phyloP scores from a whole-genome alignment of 2,888 invertebrate species.

The Zygogramma bicolorata region DNA sequence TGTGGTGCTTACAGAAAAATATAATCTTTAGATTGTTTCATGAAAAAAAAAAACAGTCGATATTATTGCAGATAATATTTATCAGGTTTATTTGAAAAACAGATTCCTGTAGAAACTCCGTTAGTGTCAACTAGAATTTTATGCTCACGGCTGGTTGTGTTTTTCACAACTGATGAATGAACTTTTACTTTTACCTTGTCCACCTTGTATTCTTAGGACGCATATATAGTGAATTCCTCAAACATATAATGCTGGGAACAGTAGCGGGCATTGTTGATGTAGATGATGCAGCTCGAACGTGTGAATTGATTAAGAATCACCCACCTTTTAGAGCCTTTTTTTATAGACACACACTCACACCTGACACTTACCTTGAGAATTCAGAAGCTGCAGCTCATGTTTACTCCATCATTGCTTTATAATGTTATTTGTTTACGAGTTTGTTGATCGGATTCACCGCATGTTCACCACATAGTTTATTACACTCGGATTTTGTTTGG shows the following conservation, averaged over 20 bases:
- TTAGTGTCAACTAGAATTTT: too few relatives aligned
- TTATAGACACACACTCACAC: slow-evolving; percentile 10
- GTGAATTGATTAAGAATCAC: slow-evolving; percentile 26
- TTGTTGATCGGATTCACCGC: not conserved
- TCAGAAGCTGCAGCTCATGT: slow-evolving; percentile 11
- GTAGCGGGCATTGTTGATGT: slow-evolving; percentile 19
- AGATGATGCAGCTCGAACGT: slow-evolving; percentile 14
- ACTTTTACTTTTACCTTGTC: not conserved
- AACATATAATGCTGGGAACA: slow-evolving; percentile 17
- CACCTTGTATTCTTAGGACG: not conserved
- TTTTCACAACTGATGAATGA: too few relatives aligned
- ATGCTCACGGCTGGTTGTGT: too few relatives aligned
- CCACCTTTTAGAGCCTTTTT: slow-evolving; percentile 25
- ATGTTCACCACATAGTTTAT: slow-evolving; percentile 1
- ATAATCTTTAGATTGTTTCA: too few relatives aligned
- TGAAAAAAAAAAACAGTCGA: too few relatives aligned
- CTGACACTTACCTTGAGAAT: not conserved
- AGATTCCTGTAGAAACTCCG: too few relatives aligned
- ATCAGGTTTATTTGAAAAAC: too few relatives aligned
- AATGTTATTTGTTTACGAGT: slow-evolving; percentile 20
- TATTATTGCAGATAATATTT: too few relatives aligned
- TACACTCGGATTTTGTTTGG: not conserved
- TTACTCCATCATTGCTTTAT: slow-evolving; percentile 18
- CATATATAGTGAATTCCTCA: not conserved
- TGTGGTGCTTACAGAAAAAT: too few relatives aligned